Percentiles rank a stretch among this genome's conserved stretches.
Evolutionary conservation across 1,140 invertebrate genomes (phyloP).

Genomic region (Popillia japonica): DNA sequence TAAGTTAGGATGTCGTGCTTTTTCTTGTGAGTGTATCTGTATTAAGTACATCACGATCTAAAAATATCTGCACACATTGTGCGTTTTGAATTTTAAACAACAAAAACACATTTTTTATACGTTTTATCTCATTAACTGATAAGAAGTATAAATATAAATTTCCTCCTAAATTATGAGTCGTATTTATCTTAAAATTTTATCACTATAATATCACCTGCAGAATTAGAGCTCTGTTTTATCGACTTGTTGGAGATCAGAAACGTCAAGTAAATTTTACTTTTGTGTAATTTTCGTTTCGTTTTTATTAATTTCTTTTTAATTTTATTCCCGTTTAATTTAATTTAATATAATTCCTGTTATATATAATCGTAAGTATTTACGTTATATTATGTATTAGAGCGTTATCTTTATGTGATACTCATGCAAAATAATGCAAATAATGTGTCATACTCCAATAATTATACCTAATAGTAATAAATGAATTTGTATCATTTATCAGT

Average conservation of each 20-base stretch:
- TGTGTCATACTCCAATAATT: slow-evolving; percentile 23
- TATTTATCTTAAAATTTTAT: too few relatives aligned
- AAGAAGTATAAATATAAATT: too few relatives aligned
- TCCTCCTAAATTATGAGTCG: too few relatives aligned
- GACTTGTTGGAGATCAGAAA: background rate
- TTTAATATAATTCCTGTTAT: background rate
- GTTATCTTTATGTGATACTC: background rate
- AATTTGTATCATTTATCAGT: background rate
- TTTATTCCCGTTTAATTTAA: background rate
- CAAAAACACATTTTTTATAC: too few relatives aligned
- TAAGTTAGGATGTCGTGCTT: too few relatives aligned
- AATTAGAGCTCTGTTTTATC: too few relatives aligned
- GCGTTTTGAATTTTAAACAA: too few relatives aligned
- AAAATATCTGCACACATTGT: too few relatives aligned
- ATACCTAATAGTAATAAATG: background rate
- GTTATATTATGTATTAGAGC: background rate
- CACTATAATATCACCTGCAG: too few relatives aligned
- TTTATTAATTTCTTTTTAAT: background rate
- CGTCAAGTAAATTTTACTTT: background rate
- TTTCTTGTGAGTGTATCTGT: too few relatives aligned
- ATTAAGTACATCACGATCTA: too few relatives aligned
- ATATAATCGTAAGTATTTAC: background rate
- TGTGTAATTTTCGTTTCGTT: background rate
- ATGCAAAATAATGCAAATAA: background rate
- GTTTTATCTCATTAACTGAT: too few relatives aligned